Conservation (phyloP, 2,113 vertebrate species). For the Narcine bancroftii region DNA sequence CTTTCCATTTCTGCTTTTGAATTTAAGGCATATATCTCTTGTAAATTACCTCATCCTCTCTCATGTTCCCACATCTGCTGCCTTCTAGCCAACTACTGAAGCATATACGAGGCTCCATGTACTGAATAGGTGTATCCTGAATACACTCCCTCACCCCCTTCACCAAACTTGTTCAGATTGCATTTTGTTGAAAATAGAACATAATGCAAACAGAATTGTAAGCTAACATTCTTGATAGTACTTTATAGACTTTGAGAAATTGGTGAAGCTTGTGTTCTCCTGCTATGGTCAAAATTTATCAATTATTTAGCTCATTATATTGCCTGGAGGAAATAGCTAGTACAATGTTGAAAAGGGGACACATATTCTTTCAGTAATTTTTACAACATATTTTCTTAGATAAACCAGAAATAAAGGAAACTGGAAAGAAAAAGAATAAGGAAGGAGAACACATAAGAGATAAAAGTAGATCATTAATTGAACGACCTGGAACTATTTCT, state of each 20-base stretch:
- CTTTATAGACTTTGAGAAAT: not conserved
- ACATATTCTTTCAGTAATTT: not conserved
- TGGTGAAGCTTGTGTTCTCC: not conserved
- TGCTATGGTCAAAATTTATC: not conserved
- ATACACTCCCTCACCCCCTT: no score
- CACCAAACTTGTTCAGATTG: not conserved
- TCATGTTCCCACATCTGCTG: not conserved
- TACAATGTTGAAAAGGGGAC: not conserved
- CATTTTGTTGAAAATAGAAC: not conserved
- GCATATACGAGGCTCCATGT: no score
- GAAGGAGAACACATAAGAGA: slow-evolving; percentile 54
- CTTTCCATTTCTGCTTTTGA: no score
- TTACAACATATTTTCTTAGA: slow-evolving; percentile 41
- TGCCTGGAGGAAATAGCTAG: not conserved
- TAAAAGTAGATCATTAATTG: slow-evolving; percentile 47
- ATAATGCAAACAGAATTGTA: not conserved
- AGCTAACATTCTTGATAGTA: not conserved
- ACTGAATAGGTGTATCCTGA: no score
- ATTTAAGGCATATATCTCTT: not conserved
- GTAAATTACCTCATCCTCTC: not conserved
- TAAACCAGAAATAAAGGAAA: slow-evolving; percentile 55
- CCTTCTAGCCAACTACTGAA: no score
- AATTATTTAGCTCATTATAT: not conserved
- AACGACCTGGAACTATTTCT: slow-evolving; percentile 30
- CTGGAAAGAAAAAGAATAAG: slow-evolving; percentile 56